phyloP scores from a whole-genome alignment of 64 coral and sea anemone genomes.

The Anthopleura sola region DNA sequence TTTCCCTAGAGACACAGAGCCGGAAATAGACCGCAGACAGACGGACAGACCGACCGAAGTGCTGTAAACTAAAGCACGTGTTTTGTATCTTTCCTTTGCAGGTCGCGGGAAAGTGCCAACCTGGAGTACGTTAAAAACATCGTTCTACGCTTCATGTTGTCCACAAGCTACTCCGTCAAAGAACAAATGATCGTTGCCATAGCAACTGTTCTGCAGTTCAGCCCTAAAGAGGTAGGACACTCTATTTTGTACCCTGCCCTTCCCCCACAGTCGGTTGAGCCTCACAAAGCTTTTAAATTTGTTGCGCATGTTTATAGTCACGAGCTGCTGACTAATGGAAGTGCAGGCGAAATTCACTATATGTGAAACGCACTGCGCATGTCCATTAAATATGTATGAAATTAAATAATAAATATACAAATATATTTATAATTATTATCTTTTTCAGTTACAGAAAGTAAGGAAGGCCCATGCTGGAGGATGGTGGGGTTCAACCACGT shows the following conservation, averaged over 20 bases:
- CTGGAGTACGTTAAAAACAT: slow-evolving; percentile 97
- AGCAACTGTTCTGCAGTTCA: slow-evolving; percentile 84
- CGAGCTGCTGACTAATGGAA: neutral
- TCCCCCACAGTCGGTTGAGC: no score
- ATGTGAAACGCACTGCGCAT: neutral
- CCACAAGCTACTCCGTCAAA: slow-evolving; percentile 86
- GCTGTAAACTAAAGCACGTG: neutral
- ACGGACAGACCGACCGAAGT: neutral
- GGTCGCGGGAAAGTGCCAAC: slow-evolving; percentile 95
- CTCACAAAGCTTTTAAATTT: neutral
- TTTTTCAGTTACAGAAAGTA: slow-evolving; percentile 41
- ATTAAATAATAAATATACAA: neutral
- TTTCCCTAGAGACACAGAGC: no score
- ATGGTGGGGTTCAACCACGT: slow-evolving; percentile 34
- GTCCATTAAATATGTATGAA: neutral
- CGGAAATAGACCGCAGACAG: no score
- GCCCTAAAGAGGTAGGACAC: slow-evolving; percentile 80
- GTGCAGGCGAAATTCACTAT: no score
- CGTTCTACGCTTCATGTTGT: slow-evolving; percentile 81
- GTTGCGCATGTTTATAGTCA: neutral
- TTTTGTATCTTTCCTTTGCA: slow-evolving; percentile 8
- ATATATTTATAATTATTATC: neutral
- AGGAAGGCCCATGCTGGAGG: slow-evolving; percentile 38
- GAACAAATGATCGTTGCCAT: slow-evolving; percentile 96
- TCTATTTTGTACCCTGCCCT: neutral